Evolutionary conservation across 2,888 invertebrate species (phyloP).

Genomic region (Protodeltote pygarga): DNA sequence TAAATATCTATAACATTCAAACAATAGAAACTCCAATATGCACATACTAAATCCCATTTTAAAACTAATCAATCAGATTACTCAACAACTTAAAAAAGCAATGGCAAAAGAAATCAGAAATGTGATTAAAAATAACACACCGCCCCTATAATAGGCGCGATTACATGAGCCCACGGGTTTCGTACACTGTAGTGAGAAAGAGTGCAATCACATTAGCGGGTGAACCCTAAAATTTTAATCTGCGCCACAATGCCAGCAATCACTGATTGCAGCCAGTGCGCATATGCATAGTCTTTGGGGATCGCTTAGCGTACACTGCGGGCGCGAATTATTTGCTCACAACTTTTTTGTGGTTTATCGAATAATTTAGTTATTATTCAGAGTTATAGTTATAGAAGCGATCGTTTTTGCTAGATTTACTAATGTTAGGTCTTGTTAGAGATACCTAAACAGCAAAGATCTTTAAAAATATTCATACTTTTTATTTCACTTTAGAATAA

Average conservation of each 20-base stretch:
- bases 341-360: slow-evolving; percentile 2
- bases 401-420: no score
- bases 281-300: slow-evolving; percentile 87
- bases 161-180: slow-evolving; percentile 71
- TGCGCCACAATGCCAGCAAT: slow-evolving; percentile 82
- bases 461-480: no score
- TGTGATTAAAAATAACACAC: slow-evolving; percentile 81
- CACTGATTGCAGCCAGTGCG: slow-evolving; percentile 81
- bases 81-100: slow-evolving; percentile 37
- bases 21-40: neutral
- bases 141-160: slow-evolving; percentile 74
- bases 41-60: slow-evolving; percentile 14
- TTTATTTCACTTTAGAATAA: no score
- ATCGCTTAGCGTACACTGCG: slow-evolving; percentile 78
- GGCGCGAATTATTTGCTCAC: slow-evolving; percentile 24
- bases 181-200: slow-evolving; percentile 65
- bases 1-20: slow-evolving; percentile 1
- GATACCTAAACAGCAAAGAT: no score
- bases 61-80: slow-evolving; percentile 49
- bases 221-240: slow-evolving; percentile 87
- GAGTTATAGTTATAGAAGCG: neutral
- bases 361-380: neutral
- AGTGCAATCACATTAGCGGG: slow-evolving; percentile 86
- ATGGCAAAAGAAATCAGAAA: slow-evolving; percentile 60
- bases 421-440: no score